Evolutionary conservation across 1,140 invertebrate species (phyloP).

Genomic region (Xylocopa sonorina): DNA sequence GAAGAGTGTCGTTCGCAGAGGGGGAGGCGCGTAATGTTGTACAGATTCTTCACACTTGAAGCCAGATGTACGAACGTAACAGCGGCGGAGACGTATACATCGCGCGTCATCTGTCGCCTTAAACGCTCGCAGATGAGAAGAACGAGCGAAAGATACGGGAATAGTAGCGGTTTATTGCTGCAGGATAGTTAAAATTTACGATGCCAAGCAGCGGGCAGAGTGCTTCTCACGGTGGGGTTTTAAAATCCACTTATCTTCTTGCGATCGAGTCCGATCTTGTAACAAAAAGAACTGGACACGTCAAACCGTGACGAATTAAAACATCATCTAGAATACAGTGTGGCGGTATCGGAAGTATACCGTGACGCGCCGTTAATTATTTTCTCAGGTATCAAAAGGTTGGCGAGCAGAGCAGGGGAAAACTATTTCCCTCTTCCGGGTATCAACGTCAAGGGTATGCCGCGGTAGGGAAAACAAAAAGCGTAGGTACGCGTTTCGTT

Average conservation of each 20-base stretch:
- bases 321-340: neutral
- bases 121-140: neutral
- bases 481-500: neutral
- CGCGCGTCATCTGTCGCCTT: neutral
- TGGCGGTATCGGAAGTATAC: neutral
- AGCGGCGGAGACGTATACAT: neutral
- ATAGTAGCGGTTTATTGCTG: neutral
- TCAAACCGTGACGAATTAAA: neutral
- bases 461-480: no score
- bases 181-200: conserved; percentile 3
- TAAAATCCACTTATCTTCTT: neutral
- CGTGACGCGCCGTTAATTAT: conserved; percentile 6
- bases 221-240: neutral
- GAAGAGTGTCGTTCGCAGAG: neutral
- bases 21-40: neutral
- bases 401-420: no score
- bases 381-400: conserved; percentile 9
- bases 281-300: neutral
- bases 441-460: neutral
- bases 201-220: neutral
- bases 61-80: conserved; percentile 1
- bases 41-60: conserved; percentile 11
- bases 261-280: neutral
- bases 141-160: neutral
- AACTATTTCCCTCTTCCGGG: conserved; percentile 7